Evolutionary conservation across 30 jellyfish, hydroid and myxozoan species (phyloP), one percentile per base, ranked within the genome.

Genomic region (Pelagia noctiluca): DNA sequence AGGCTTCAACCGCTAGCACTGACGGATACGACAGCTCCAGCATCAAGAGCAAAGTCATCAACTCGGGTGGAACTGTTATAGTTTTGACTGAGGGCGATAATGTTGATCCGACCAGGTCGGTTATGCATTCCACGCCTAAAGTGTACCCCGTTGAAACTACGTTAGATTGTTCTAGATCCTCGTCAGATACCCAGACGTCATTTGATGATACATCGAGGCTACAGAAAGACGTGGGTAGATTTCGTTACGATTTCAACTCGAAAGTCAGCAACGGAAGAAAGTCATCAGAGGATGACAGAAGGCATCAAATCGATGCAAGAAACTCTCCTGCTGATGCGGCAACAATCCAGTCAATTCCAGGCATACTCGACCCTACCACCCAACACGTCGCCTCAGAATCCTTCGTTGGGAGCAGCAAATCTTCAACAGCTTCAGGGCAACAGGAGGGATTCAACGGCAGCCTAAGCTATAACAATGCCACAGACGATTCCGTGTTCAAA

Each of bases 51-150:
- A 82, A 82, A 37, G 92, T 82, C 4, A 82, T 82, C 2, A 82
- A 82, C 74, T 64, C 92, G 4, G 92, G 92, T 1, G 92, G 92
- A n/a, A 82, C 92, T 16, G 92, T 82, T 13, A 82, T 82, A 11
- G 92, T 82, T 37, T 38, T 82, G 25, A 82, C 92, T n/a, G 92
- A 82, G 13, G 61, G 86, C 38, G 92, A 71, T 16, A 80, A 67
- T 52, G 68, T 52, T 4, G 68, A 52, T 19, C 84, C 50, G 38
- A 38, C 83, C 25, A 64, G 86, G 30, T 35, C 85, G 8, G 42
- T 31, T 11, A 36, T 62, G 49, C 88, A 77, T 60, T 30, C 88
- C 29, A 61, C 66, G 23, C 49, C 64, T 50, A 63, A 74, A 2
- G 34, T 57, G 67, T 60, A 66, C 33, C 78, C 48, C 7, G 52